Evolutionary conservation across 2,888 invertebrate species (phyloP), one percentile per base, ranked within the genome.

Genomic region (Taenaris catops): DNA sequence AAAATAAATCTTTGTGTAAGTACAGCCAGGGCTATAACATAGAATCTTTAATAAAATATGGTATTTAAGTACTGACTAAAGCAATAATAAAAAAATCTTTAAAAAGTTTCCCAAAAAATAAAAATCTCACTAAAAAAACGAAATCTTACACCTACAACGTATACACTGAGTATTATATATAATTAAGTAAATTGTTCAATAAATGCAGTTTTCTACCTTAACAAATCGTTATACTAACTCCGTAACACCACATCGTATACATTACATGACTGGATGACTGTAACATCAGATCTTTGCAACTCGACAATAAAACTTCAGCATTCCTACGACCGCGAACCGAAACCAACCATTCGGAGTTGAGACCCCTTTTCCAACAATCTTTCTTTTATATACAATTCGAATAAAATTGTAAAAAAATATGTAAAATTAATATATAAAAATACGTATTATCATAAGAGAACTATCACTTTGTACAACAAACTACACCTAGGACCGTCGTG

Each of bases 401-500:
- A 76, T 80, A 81, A 76, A 81, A 73, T 79, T 64, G 75, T 83
- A 75, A 80, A 83, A 84, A 84, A 74, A 81, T 76, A 75, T 80
- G 70, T 80, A 76, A 80, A 81, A 83, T 68, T 70, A 81, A 86
- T 78, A 66, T 84, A 86, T 79, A 86, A 86, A 86, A 86, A 86
- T 84, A 84, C 81, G 78, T 78, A 79, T 60, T 76, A 76, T 81
- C 81, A 81, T 83, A 83, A 81, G 83, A 84, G 70, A 79, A 80
- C 80, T 86, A 86, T 86, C 84, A 86, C 84, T 83, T 84, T 84
- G 80, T 84, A 86, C 84, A 83, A 63, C 65, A 50, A 61, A 64
- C 83, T 81, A 83, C 71, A 69, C 51, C 68, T 68, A 73, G 57
- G 58, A 64, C 72, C 75, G 71, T 50, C 62, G 59, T 63, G 58